Evolutionary conservation across 2,888 invertebrate genomes (phyloP), one percentile per base, ranked within the genome.

Genomic region (Tricholauxania praeusta): DNA sequence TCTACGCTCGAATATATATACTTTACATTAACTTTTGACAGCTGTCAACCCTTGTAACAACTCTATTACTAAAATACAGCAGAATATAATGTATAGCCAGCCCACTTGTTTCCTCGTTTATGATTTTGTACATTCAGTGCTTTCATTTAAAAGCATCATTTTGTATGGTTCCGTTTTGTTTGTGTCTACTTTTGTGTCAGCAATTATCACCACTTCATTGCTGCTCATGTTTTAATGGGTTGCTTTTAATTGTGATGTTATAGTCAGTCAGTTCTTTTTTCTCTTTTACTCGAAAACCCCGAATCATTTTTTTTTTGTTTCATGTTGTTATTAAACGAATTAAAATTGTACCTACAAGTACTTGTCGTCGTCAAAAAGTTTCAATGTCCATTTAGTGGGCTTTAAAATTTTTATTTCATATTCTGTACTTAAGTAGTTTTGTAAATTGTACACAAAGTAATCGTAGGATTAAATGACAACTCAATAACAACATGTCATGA

Each of bases 31-130:
- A 49, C 60, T 51, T 64, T 51, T 64, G 64, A 64, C 64, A 64
- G 64, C 64, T 64, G 64, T 64, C 64, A 64, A 64, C 64, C 64
- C 64, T 64, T 64, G 64, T 64, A 64, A 64, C 51, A 64, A 49
- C 64, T 64, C 64, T 64, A 22, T 64, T 64, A 22, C 19, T n/a
- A 19, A 39, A 39, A 39, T 39, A 10, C 39, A 39, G 10, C 19
- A 57, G 2, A 39, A 39, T 10, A 28, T 28, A 57, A 3, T 28
- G 28, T 15, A n/a, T 15, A 60, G 19, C 32, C 10, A 47, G 47
- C n/a, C 39, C 39, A 39, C 39, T 39, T 39, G 39, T 39, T 39
- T 39, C 10, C 39, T 2, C 39, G 39, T 4, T 39, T 39, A 39
- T 39, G 39, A 39, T 39, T 39, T 39, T 63, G 63, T 19, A 17